phyloP scores from a whole-genome alignment of 2,888 invertebrate genomes.

The Anoncus sp. region DNA sequence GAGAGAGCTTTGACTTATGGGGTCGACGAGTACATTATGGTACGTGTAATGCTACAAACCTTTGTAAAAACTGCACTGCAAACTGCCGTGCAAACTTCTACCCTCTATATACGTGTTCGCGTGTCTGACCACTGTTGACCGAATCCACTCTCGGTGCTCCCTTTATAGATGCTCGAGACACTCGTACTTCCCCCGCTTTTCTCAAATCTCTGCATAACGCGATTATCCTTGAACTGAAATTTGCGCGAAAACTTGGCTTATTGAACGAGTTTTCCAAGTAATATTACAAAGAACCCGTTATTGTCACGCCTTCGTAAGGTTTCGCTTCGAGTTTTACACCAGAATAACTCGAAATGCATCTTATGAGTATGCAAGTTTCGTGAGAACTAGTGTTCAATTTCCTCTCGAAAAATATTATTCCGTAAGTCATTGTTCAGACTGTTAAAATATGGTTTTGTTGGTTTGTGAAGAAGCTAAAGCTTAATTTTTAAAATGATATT shows the following conservation, averaged over 20 bases:
- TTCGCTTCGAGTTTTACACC: conserved; percentile 3
- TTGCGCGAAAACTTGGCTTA: background rate
- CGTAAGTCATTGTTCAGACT: background rate
- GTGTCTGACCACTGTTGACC: conserved; percentile 37
- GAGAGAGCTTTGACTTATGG: conserved; percentile 33
- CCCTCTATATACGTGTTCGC: background rate
- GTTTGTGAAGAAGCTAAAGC: too few relatives aligned
- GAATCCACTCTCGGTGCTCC: conserved; percentile 4
- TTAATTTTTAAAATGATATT: too few relatives aligned
- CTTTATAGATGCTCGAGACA: background rate
- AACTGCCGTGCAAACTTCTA: conserved; percentile 12
- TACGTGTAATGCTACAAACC: background rate
- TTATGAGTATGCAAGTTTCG: background rate
- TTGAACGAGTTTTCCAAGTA: conserved; percentile 16
- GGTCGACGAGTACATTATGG: conserved; percentile 9
- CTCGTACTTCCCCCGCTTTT: background rate
- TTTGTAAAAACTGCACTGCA: background rate
- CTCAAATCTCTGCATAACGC: conserved; percentile 1
- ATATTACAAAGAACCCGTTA: conserved; percentile 26
- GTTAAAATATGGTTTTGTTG: too few relatives aligned
- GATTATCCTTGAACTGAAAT: conserved; percentile 14
- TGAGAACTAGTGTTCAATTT: conserved; percentile 3
- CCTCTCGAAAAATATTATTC: background rate
- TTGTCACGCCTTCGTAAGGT: conserved; percentile 21
- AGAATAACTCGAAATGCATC: conserved; percentile 4